Percentiles rank a stretch among this genome's conserved stretches.
Conservation (phyloP, 2,113 vertebrate genomes). For the Mixornis gularis region DNA sequence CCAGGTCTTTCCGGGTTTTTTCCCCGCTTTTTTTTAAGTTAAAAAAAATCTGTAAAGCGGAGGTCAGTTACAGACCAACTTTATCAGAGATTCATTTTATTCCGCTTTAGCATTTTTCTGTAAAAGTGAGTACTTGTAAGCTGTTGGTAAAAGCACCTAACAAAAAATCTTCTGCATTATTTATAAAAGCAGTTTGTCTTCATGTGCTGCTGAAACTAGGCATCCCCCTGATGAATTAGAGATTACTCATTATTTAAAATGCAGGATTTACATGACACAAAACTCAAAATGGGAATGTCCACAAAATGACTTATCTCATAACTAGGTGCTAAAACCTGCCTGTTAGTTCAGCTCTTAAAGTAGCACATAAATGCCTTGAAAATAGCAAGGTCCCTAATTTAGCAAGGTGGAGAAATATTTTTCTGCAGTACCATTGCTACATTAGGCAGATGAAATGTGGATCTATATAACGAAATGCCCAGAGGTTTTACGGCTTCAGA, state of each 20-base stretch:
- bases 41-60: background rate
- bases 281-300: background rate
- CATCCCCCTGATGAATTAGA: background rate
- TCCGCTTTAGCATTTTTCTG: background rate
- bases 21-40: rapidly evolving
- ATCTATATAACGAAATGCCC: background rate
- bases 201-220: background rate
- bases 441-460: background rate
- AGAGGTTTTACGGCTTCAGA: background rate
- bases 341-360: background rate
- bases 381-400: background rate
- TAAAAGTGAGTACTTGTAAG: background rate
- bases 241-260: background rate
- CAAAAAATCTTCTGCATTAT: background rate
- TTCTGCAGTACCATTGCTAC: background rate
- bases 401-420: background rate
- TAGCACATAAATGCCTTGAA: background rate
- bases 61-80: background rate
- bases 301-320: background rate
- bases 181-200: background rate
- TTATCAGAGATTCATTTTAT: background rate
- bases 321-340: background rate
- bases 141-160: background rate
- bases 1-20: rapidly evolving
- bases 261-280: background rate